Conservation (phyloP, 2,797 vertebrate genomes). For the Thripadectes ignobilis region DNA sequence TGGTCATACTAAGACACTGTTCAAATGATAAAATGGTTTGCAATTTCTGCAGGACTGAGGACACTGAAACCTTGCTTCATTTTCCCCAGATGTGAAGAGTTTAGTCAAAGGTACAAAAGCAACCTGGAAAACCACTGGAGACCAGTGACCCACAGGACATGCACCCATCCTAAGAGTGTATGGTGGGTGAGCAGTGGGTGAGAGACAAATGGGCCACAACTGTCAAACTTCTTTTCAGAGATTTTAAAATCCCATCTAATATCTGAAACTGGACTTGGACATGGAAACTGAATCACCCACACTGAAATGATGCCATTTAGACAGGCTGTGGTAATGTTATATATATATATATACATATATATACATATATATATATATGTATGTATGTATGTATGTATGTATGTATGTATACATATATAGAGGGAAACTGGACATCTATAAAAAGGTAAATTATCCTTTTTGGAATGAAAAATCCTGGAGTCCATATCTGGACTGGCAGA, state of each 20-base stretch:
- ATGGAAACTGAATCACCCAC: background rate
- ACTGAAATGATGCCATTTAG: background rate
- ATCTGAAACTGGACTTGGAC: background rate
- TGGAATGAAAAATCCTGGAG: background rate
- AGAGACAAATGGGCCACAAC: background rate
- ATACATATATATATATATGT: no score
- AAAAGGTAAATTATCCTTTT: background rate
- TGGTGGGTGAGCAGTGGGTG: background rate
- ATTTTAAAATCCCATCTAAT: background rate
- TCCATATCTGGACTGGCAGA: background rate
- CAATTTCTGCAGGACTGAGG: background rate
- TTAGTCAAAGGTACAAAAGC: background rate
- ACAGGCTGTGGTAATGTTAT: background rate
- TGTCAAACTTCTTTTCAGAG: background rate
- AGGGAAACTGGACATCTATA: background rate
- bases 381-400: no score
- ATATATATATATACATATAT: background rate
- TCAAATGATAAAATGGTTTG: background rate
- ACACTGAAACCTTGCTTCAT: background rate
- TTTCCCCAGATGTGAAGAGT: background rate
- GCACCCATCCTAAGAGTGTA: background rate
- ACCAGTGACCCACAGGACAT: background rate
- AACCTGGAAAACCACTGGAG: background rate
- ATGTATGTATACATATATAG: no score
- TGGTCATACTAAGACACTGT: background rate